Evolutionary conservation across 1,140 invertebrate genomes (phyloP).

Genomic region (Papilio glaucus): DNA sequence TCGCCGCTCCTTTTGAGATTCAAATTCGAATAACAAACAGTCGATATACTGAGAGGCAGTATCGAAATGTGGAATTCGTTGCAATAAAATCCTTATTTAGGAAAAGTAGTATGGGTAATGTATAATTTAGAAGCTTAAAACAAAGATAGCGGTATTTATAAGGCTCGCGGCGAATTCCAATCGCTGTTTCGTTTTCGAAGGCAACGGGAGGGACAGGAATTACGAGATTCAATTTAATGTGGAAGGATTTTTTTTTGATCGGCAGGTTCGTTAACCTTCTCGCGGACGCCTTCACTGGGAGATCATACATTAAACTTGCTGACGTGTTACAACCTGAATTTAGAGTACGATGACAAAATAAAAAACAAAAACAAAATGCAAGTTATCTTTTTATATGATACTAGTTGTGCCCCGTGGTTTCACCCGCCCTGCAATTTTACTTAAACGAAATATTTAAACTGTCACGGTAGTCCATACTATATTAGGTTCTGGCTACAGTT

Average conservation of each 20-base stretch:
- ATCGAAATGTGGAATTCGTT: constrained; percentile 26
- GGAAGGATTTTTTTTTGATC: constrained; percentile 63
- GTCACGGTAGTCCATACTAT: too few species aligned
- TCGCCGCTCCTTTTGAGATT: background rate
- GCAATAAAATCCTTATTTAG: constrained; percentile 44
- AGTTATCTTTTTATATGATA: background rate
- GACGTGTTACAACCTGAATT: constrained; percentile 18
- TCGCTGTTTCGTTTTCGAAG: constrained; percentile 65
- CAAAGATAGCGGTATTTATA: constrained; percentile 71
- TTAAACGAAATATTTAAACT: too few species aligned
- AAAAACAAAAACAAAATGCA: constrained; percentile 1
- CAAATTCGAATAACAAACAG: constrained; percentile 30
- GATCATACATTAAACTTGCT: constrained; percentile 12
- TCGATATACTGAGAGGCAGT: constrained; percentile 1
- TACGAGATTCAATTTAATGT: constrained; percentile 61
- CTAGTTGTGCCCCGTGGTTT: too few species aligned
- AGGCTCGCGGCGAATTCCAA: constrained; percentile 51
- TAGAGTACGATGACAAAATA: constrained; percentile 5
- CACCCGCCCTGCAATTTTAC: too few species aligned
- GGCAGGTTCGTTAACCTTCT: constrained; percentile 56
- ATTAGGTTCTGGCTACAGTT: too few species aligned
- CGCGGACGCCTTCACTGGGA: constrained; percentile 32
- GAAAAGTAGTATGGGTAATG: constrained; percentile 53
- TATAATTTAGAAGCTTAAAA: constrained; percentile 60
- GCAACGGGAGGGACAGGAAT: constrained; percentile 65